These are phyloP conservation scores for Megalurothrips usitatus DNA, from an alignment of 2,888 invertebrate species.

Conservation along the genomic window DNA sequence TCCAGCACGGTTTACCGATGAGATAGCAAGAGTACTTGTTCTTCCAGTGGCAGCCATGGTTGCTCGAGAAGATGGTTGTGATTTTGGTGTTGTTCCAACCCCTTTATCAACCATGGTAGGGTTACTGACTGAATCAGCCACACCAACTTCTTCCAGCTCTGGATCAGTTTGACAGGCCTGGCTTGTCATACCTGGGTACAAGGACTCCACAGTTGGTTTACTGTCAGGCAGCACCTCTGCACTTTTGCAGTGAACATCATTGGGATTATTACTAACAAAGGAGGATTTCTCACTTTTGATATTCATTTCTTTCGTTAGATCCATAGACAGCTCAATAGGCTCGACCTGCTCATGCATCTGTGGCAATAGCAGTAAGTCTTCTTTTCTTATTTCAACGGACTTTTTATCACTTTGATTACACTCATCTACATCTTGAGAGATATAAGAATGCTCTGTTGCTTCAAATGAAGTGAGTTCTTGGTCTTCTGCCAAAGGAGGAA, in stretches of 20 bases:
- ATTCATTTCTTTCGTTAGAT: background rate
- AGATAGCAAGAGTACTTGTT: background rate
- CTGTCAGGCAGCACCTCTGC: background rate
- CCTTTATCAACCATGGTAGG: constrained; percentile 4
- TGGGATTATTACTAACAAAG: background rate
- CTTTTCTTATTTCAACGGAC: background rate
- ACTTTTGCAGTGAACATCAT: background rate
- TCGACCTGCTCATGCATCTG: background rate
- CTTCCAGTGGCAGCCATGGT: background rate
- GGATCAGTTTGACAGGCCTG: constrained; percentile 15
- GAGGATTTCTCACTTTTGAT: background rate
- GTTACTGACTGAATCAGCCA: background rate
- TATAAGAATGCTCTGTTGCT: background rate
- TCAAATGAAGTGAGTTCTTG: background rate
- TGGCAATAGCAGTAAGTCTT: background rate
- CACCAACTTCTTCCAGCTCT: background rate
- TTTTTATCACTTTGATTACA: background rate
- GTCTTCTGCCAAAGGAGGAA: background rate
- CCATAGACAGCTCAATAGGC: background rate
- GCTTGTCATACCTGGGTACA: background rate
- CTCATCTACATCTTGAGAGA: background rate
- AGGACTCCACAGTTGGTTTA: background rate
- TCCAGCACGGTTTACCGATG: background rate
- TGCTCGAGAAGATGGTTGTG: background rate
- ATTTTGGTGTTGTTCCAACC: background rate